Conservation (phyloP, 2,113 vertebrate species). For the Hippolais icterina region DNA sequence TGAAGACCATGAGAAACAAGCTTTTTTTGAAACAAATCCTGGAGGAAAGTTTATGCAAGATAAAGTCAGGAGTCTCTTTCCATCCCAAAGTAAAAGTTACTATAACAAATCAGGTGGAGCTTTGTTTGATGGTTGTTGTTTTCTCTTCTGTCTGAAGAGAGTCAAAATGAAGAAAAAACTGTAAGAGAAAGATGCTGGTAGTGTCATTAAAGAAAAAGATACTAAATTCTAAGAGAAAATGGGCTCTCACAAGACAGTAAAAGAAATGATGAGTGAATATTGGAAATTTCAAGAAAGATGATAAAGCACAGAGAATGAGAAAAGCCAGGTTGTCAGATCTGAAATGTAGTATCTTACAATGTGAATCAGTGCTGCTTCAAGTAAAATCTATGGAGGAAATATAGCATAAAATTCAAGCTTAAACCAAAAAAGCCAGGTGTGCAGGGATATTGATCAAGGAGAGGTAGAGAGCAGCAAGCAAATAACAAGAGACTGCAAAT, state of each 20-base stretch:
- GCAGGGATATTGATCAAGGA: not conserved
- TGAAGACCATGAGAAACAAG: not conserved
- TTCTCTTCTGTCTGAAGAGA: not conserved
- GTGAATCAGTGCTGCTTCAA: not conserved
- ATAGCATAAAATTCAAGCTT: not conserved
- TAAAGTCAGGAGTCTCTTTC: not conserved
- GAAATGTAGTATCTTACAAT: not conserved
- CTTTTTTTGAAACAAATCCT: not conserved
- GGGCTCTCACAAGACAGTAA: not conserved
- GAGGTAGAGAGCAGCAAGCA: not conserved
- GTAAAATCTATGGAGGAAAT: not conserved
- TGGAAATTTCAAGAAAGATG: not conserved
- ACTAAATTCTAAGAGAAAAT: not conserved
- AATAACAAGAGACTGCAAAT: not conserved
- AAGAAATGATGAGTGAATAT: not conserved
- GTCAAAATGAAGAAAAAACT: not conserved
- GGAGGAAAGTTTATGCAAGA: not conserved
- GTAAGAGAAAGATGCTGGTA: not conserved
- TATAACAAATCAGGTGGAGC: not conserved
- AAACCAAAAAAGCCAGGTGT: accelerated
- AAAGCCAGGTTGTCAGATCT: not conserved
- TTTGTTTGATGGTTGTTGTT: not conserved
- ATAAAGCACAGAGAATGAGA: not conserved
- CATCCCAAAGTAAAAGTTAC: not conserved
- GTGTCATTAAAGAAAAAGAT: not conserved